These are phyloP conservation scores for Conus betulinus DNA, from an alignment of 1,140 invertebrate genomes.

Conservation along the genomic window DNA sequence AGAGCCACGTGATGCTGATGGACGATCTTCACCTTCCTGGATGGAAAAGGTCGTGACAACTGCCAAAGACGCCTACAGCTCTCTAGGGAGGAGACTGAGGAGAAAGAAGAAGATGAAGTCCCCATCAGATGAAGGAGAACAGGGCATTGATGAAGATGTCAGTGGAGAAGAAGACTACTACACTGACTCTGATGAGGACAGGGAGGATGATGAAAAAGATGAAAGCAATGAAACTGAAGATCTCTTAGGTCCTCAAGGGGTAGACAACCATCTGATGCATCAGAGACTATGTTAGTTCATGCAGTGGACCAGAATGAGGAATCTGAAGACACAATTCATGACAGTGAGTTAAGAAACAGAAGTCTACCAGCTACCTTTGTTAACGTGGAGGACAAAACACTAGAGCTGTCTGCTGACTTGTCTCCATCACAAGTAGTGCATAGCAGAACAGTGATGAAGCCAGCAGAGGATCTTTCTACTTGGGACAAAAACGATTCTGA, in stretches of 20 bases:
- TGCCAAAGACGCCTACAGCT: conserved; percentile 14
- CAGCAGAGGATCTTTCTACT: too few relatives aligned
- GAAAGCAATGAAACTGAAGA: not conserved
- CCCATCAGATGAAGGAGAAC: not conserved
- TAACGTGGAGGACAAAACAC: too few relatives aligned
- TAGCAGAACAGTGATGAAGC: too few relatives aligned
- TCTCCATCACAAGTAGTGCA: too few relatives aligned
- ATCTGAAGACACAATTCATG: not conserved
- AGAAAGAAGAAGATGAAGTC: conserved; percentile 15
- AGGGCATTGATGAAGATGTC: not conserved
- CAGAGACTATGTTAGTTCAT: not conserved
- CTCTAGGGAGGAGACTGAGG: not conserved
- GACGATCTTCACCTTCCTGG: conserved; percentile 18
- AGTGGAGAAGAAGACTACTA: not conserved
- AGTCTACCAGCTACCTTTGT: too few relatives aligned
- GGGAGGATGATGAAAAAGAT: not conserved
- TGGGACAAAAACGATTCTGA: too few relatives aligned
- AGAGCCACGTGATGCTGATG: not conserved
- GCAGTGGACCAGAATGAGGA: not conserved
- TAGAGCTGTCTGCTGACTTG: too few relatives aligned
- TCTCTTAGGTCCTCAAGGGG: too few relatives aligned
- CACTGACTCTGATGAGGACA: not conserved
- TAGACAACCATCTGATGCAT: not conserved
- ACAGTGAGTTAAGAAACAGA: too few relatives aligned
- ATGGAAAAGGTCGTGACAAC: conserved; percentile 10